These are phyloP conservation scores for Linepithema humile DNA, from an alignment of 1,140 invertebrate species.

Conservation along the genomic window DNA sequence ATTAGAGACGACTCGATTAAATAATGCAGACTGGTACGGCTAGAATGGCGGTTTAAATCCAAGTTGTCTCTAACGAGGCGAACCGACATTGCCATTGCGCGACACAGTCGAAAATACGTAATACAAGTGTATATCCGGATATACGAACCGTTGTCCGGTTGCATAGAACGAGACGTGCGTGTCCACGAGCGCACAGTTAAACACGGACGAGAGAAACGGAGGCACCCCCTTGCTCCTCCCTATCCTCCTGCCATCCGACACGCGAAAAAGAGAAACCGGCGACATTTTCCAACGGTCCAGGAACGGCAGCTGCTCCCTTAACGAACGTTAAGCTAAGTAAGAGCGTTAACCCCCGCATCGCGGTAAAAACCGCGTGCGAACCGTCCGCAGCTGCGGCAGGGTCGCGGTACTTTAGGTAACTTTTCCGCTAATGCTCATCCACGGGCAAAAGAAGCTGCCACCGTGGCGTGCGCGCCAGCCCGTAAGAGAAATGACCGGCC, in stretches of 20 bases:
- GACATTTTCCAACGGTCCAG: constrained; percentile 60
- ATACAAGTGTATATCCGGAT: neutral
- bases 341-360: constrained; percentile 71
- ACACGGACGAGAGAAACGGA: constrained; percentile 9
- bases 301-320: constrained; percentile 71
- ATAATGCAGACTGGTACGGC: constrained; percentile 45
- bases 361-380: constrained; percentile 72
- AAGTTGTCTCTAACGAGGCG: constrained; percentile 39
- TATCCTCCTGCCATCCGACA: neutral
- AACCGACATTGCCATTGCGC: constrained; percentile 6
- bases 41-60: constrained; percentile 53
- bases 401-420: constrained; percentile 74
- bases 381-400: constrained; percentile 67
- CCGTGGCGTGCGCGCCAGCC: constrained; percentile 42
- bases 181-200: neutral
- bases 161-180: constrained; percentile 6
- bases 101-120: constrained; percentile 31
- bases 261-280: constrained; percentile 65
- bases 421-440: constrained; percentile 77
- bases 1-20: constrained; percentile 63
- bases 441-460: constrained; percentile 59
- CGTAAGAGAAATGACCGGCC: constrained; percentile 69
- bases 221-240: neutral
- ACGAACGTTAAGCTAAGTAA: constrained; percentile 79
- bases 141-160: constrained; percentile 11